Conservation (phyloP, 1,140 invertebrate genomes). For the Samia ricini region DNA sequence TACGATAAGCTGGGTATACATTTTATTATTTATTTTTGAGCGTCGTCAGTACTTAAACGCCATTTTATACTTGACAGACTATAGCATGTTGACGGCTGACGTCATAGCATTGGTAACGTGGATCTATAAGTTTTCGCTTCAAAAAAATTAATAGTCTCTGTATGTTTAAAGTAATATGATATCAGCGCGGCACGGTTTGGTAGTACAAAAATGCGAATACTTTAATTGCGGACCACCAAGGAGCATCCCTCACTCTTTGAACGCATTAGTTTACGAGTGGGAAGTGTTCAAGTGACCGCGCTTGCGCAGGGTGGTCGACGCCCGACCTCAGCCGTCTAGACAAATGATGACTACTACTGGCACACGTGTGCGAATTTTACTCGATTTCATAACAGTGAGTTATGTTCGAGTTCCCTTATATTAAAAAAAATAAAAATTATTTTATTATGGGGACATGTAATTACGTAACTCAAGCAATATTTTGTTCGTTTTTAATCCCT, state of each 20-base stretch:
- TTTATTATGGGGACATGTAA: no score
- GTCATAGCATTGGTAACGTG: no score
- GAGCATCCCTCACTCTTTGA: slow-evolving; percentile 12
- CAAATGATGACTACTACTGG: slow-evolving; percentile 8
- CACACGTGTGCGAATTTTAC: neutral
- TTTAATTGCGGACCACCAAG: slow-evolving; percentile 19
- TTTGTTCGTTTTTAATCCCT: no score
- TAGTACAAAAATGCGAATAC: neutral
- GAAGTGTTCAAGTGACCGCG: slow-evolving; percentile 25
- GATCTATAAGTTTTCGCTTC: no score
- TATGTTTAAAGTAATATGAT: neutral
- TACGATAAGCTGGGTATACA: no score
- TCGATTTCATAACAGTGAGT: neutral
- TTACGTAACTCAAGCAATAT: no score
- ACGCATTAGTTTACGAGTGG: slow-evolving; percentile 14
- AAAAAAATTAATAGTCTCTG: no score
- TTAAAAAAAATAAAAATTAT: no score
- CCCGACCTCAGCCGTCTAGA: slow-evolving; percentile 23
- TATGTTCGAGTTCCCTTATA: neutral
- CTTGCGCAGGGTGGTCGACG: slow-evolving; percentile 21
- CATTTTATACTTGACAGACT: no score
- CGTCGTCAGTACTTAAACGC: no score
- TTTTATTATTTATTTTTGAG: no score
- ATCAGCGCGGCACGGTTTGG: neutral
- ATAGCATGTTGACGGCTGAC: no score